These are phyloP conservation scores for Gavialis gangeticus DNA, from an alignment of 2,113 vertebrate genomes.

Conservation along the genomic window DNA sequence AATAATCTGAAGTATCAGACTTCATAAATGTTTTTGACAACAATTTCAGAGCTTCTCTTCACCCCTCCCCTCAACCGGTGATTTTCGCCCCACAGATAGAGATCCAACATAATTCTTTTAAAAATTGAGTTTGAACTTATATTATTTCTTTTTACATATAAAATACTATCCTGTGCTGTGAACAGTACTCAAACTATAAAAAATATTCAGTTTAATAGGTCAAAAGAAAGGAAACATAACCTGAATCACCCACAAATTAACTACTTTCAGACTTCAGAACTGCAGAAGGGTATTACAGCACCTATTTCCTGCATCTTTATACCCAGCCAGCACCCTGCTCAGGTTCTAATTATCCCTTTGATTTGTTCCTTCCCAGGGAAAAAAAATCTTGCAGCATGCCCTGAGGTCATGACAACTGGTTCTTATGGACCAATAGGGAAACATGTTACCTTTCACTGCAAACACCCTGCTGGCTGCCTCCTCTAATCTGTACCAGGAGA, in stretches of 20 bases:
- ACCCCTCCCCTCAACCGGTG: background rate
- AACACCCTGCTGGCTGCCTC: background rate
- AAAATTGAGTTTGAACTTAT: background rate
- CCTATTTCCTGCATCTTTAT: background rate
- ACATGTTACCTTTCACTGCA: background rate
- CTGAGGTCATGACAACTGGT: background rate
- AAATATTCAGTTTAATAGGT: background rate
- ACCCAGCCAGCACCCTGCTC: background rate
- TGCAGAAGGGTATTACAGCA: background rate
- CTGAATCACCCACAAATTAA: background rate
- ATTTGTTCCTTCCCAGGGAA: background rate
- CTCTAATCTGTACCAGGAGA: background rate
- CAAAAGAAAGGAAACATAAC: background rate
- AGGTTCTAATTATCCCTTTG: background rate
- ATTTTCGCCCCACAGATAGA: conserved; percentile 19
- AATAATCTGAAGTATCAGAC: background rate
- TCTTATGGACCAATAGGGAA: background rate
- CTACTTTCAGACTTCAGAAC: background rate
- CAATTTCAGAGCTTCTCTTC: background rate
- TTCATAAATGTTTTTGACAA: background rate
- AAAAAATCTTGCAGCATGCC: background rate
- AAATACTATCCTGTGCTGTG: background rate
- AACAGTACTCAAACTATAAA: background rate
- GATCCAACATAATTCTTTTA: conserved; percentile 24
- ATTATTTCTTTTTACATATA: conserved; percentile 7